Evolutionary conservation across 1,140 invertebrate genomes (phyloP).

Genomic region (Pectinophora gossypiella): DNA sequence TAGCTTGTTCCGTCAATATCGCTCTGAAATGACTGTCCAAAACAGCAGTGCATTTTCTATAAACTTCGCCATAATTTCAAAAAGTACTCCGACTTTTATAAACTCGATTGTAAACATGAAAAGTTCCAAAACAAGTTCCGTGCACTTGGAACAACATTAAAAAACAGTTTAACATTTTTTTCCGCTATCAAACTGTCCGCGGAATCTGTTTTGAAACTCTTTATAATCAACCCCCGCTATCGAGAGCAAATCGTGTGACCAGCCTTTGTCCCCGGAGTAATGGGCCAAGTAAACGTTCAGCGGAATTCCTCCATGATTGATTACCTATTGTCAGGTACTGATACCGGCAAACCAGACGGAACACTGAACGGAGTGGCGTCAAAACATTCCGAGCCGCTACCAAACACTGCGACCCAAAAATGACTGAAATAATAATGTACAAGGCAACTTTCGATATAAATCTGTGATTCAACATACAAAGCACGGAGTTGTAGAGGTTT

Average conservation of each 20-base stretch:
- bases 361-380: conserved; percentile 56
- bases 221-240: background rate
- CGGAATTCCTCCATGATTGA: conserved; percentile 57
- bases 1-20: too few relatives aligned
- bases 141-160: too few relatives aligned
- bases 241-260: background rate
- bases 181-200: too few relatives aligned
- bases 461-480: too few relatives aligned
- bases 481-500: too few relatives aligned
- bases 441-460: background rate
- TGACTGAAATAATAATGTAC: background rate
- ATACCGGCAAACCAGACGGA: conserved; percentile 59
- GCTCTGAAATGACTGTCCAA: too few relatives aligned
- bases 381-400: background rate
- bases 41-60: too few relatives aligned
- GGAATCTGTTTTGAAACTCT: background rate
- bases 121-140: too few relatives aligned
- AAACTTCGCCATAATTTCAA: too few relatives aligned
- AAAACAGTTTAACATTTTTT: too few relatives aligned
- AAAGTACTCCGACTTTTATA: too few relatives aligned
- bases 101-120: too few relatives aligned
- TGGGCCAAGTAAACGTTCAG: conserved; percentile 43
- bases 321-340: conserved; percentile 53
- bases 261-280: conserved; percentile 44
- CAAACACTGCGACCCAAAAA: background rate